Evolutionary conservation across 2,888 invertebrate genomes (phyloP), one percentile per base, ranked within the genome.

Genomic region (Lycophotia porphyrea): DNA sequence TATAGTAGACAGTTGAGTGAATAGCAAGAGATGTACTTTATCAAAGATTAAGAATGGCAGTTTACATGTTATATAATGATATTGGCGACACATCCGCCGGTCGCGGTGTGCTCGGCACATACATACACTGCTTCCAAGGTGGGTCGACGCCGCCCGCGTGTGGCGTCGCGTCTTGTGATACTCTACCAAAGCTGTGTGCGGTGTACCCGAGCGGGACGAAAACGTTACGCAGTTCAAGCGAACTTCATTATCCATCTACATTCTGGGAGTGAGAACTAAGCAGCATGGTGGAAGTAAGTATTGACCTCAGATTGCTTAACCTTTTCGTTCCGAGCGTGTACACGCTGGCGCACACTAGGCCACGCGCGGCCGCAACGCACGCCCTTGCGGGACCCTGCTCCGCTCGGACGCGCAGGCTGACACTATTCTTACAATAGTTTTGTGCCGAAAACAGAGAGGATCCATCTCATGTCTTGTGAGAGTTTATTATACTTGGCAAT

Each of bases 41-140:
- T 47, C 15, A 55, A 63, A 79, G 61, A 73, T 72, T 80, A 31
- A 71, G 78, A 71, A 60, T 60, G 34, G 9, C 60, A 42, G 60
- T 78, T 36, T n/a, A 31, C 8, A 31, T 67, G 36, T n/a, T 36
- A 18, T 31, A 42, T 39, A 73, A 15, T 58, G n/a, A 74, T 5
- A n/a, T 24, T 5, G 18, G 15, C 36, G 60, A 61, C 24, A 39
- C 75, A 47, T 31, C 52, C 8, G 39, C 18, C 21, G 31, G 61
- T 47, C 47, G 61, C 21, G 44, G 73, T 44, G 52, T 36, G 31
- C 58, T n/a, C 52, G n/a, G n/a, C 11, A 55, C 55, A 55, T 58
- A 61, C n/a, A 44, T 36, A 65, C 65, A 88, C 92, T 93, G 93
- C 85, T 87, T 87, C 91, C 91, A 92, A 93, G 93, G 91, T 86